Evolutionary conservation across 2,888 invertebrate genomes (phyloP), one percentile per base, ranked within the genome.

Genomic region (Ceraclea dissimilis): DNA sequence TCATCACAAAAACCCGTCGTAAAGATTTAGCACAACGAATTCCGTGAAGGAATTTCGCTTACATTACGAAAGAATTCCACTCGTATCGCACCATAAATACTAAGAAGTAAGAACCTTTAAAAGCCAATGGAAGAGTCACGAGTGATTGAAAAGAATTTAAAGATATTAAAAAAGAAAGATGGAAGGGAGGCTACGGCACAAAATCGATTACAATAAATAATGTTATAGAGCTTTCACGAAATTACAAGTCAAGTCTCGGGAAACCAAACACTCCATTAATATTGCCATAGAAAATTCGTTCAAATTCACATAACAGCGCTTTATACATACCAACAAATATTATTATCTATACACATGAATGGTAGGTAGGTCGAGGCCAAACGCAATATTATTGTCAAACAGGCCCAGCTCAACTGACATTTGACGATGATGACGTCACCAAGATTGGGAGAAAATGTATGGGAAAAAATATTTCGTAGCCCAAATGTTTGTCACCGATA

Each of bases 151-250:
- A 59, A 54, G 57, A 57, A 59, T 61, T 59, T 59, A 57, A 58
- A 61, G 59, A 58, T 51, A 61, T 61, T 53, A 49, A 46, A 46
- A 46, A 13, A 39, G 39, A 39, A 13, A 39, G 48, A 48, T 39
- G 49, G 51, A 48, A 52, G 46, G 49, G 43, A 53, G 50, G 49
- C 54, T 34, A 49, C 48, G 61, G 46, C 57, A 59, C 59, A 57
- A 61, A n/a, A 61, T 61, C 61, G 59, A 61, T 61, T 61, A 61
- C 61, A 61, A 61, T 61, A 59, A 59, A 61, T 39, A 39, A 39
- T 59, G 61, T 56, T 57, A 57, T 52, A 57, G 57, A 55, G 61
- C 61, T 61, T 59, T 61, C 55, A 49, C 49, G 55, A 49, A 59
- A 61, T 61, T 61, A 61, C 61, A 56, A 21, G 57, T 51, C 55